Percentiles rank a stretch among this genome's conserved stretches.
These are phyloP conservation scores for Alouatta palliata DNA, from an alignment of 2,113 vertebrate genomes.

Conservation along the genomic window DNA sequence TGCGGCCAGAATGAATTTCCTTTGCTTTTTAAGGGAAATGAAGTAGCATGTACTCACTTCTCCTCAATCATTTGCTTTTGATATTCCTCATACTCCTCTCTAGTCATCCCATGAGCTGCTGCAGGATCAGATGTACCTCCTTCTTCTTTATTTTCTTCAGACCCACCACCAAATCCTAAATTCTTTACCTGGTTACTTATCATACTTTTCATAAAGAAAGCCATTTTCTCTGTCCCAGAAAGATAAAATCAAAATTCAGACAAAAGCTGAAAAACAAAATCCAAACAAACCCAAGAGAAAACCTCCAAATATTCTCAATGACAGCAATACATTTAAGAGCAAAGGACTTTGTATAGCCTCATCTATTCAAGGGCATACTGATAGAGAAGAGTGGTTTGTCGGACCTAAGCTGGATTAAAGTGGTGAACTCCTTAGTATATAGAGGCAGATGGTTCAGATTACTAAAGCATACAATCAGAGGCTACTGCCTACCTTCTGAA, in stretches of 20 bases:
- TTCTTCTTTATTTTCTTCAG: conserved; percentile 92
- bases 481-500: conserved; percentile 81
- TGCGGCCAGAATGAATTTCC: accelerated
- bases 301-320: background rate
- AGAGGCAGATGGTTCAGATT: conserved; percentile 95
- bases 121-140: conserved; percentile 91
- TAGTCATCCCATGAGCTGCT: conserved; percentile 94
- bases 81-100: conserved; percentile 97
- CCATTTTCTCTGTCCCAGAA: conserved; percentile 83
- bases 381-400: conserved; percentile 84
- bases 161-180: conserved; percentile 92
- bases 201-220: conserved; percentile 97
- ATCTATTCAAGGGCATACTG: conserved; percentile 88
- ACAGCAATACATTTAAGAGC: conserved; percentile 53
- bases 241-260: background rate
- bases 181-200: conserved; percentile 94
- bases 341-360: conserved; percentile 82
- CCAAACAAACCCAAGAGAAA: background rate
- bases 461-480: conserved; percentile 82
- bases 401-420: conserved; percentile 97
- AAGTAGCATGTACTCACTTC: conserved; percentile 91
- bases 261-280: background rate
- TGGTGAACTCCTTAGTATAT: conserved; percentile 85
- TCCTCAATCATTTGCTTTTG: conserved; percentile 98
- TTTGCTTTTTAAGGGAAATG: background rate